Percentiles rank a stretch among this genome's conserved stretches.
Conservation (phyloP, 2,113 vertebrate genomes). For the Ceratotherium simum region DNA sequence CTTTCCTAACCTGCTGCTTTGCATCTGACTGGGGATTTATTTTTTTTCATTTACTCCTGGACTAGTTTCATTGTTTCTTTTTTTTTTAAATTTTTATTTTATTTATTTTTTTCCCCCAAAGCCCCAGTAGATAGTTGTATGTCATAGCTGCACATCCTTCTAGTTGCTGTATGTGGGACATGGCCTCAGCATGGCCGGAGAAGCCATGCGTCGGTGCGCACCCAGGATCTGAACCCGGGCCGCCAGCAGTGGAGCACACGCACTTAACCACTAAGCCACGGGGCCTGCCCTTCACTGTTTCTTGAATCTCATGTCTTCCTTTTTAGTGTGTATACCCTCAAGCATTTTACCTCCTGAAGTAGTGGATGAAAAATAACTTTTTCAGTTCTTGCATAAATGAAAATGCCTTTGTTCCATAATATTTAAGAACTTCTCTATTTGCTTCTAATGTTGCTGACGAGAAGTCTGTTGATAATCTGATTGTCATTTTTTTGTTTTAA, state of each 20-base stretch:
- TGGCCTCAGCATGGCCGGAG: no score
- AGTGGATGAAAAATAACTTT: neutral
- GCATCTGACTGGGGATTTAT: neutral
- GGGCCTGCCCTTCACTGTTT: no score
- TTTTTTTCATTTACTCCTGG: neutral
- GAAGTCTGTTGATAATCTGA: neutral
- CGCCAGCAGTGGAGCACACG: no score
- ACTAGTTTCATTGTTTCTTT: neutral
- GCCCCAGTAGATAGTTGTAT: no score
- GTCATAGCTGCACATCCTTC: no score
- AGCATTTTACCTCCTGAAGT: neutral
- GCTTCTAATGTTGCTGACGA: neutral
- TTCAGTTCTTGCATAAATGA: neutral
- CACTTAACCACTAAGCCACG: no score
- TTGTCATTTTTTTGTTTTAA: neutral
- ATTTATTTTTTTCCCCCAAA: no score
- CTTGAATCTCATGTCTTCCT: neutral
- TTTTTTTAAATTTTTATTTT: no score
- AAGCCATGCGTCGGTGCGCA: no score
- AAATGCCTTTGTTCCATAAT: neutral
- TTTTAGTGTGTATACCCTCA: neutral
- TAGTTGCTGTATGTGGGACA: no score
- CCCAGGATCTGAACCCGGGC: no score
- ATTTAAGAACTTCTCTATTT: neutral
- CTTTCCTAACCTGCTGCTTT: neutral